Base-by-base conservation (phyloP, 2,888 invertebrate species). In the Laspeyria flexula region DNA sequence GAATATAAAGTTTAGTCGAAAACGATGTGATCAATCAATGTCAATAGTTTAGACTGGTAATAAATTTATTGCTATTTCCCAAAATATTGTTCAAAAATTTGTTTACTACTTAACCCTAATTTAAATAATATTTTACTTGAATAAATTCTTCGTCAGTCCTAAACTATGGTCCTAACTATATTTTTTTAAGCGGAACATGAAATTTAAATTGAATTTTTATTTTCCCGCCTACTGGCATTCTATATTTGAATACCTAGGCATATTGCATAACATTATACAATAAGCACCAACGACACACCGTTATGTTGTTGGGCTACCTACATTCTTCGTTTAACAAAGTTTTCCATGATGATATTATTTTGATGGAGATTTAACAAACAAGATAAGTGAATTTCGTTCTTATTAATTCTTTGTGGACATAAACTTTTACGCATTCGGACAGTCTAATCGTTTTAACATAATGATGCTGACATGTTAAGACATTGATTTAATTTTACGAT, bases 211-310 rank as follows among this genome's bases (percentile, higher is more conserved):
- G n/a, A n/a, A n/a, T n/a, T n/a, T 33, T 33, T 33, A 15, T 15
- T 33, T 33, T 9, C n/a, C 18, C 16, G 34, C 34, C 34, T 18
- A 35, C 34, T 10, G 18, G 0, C n/a, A 5, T 30, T 41, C 41
- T 29, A 41, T 40, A 16, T 40, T 11, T n/a, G 11, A 29, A 41
- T 16, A 13, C 30, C 2, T 25, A 11, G 5, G 18, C n/a, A 25
- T 23, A 40, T 65, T 65, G 40, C 65, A 54, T 34, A 38, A 55
- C 21, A 40, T 40, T 45, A 18, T 30, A 40, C 35, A 35, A 37
- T 23, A 35, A 15, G n/a, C 3, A 7, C 16, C 18, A 5, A 5
- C 18, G 2, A 18, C 18, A 18, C 3, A n/a, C n/a, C n/a, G n/a
- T n/a, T n/a, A n/a, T n/a, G n/a, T n/a, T n/a, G n/a, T n/a, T n/a